Conservation (phyloP, 1,140 invertebrate genomes). For the Trichoplusia ni region DNA sequence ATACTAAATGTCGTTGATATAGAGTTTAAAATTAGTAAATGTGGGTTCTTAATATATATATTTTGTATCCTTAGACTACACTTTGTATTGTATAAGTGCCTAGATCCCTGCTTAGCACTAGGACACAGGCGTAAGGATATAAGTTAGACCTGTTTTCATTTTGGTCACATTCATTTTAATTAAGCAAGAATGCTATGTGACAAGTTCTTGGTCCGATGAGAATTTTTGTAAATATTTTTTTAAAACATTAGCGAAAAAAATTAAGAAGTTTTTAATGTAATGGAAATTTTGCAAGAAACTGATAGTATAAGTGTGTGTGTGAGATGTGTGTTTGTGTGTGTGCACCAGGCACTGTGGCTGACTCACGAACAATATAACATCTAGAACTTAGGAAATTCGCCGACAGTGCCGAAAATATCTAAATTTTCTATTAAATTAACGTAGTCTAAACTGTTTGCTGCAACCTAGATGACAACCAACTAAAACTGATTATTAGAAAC, state of each 20-base stretch:
- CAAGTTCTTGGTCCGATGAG: conserved; percentile 28
- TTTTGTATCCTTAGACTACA: background rate
- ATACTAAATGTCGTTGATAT: background rate
- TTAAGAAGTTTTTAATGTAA: conserved; percentile 51
- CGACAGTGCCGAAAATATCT: background rate
- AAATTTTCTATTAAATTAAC: background rate
- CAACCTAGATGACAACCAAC: background rate
- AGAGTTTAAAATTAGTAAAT: conserved; percentile 14
- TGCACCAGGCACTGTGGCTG: background rate
- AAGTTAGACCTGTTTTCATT: no score
- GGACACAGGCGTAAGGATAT: no score
- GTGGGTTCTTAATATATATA: background rate
- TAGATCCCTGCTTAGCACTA: no score
- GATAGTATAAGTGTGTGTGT: conserved; percentile 47
- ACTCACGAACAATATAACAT: background rate
- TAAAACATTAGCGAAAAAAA: conserved; percentile 45
- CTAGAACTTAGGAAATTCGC: background rate
- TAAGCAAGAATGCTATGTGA: conserved; percentile 6
- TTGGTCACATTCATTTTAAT: conserved; percentile 27
- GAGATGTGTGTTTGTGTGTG: conserved; percentile 32
- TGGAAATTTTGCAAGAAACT: conserved; percentile 49
- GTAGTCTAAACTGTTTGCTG: conserved; percentile 1
- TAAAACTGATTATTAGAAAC: conserved; percentile 2
- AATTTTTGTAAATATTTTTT: conserved; percentile 70
- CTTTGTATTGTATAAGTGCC: background rate